phyloP scores from a whole-genome alignment of 1,140 invertebrate species.

The Melitaea cinxia region DNA sequence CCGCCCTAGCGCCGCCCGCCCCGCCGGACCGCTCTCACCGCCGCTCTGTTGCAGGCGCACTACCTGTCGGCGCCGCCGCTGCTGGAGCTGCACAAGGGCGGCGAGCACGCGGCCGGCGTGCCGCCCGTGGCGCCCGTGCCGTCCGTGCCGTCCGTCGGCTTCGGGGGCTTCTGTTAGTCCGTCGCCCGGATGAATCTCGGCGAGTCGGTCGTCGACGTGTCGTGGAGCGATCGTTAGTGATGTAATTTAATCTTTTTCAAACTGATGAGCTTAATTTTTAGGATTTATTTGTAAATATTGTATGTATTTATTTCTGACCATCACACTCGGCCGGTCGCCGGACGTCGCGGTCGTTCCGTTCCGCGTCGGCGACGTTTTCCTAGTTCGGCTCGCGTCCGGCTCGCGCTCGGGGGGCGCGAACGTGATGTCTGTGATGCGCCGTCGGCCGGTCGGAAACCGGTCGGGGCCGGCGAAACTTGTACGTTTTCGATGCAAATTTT shows the following conservation, averaged over 20 bases:
- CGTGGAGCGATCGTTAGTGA: conserved; percentile 57
- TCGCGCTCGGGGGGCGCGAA: conserved; percentile 18
- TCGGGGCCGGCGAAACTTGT: conserved; percentile 23
- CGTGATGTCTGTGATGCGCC: conserved; percentile 30
- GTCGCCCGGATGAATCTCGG: conserved; percentile 18
- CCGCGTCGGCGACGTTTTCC: background rate
- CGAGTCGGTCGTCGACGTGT: conserved; percentile 6
- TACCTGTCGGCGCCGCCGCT: conserved; percentile 70
- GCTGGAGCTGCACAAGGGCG: conserved; percentile 75
- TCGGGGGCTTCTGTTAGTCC: conserved; percentile 79
- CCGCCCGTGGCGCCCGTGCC: conserved; percentile 61
- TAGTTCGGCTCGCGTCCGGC: conserved; percentile 14
- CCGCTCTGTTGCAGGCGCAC: conserved; percentile 51
- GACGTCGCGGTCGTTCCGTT: conserved; percentile 12
- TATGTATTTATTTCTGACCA: conserved; percentile 68
- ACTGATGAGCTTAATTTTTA: conserved; percentile 76
- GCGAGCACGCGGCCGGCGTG: conserved; percentile 58
- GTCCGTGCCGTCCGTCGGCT: conserved; percentile 77
- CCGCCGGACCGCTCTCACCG: background rate
- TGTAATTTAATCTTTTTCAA: conserved; percentile 64
- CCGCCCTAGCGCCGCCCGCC: background rate
- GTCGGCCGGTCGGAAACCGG: conserved; percentile 4
- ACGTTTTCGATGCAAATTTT: conserved; percentile 24
- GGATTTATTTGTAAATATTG: conserved; percentile 78
- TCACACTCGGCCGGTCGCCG: conserved; percentile 45